Conservation (phyloP, 2,888 invertebrate species). For the Agrilus mali region DNA sequence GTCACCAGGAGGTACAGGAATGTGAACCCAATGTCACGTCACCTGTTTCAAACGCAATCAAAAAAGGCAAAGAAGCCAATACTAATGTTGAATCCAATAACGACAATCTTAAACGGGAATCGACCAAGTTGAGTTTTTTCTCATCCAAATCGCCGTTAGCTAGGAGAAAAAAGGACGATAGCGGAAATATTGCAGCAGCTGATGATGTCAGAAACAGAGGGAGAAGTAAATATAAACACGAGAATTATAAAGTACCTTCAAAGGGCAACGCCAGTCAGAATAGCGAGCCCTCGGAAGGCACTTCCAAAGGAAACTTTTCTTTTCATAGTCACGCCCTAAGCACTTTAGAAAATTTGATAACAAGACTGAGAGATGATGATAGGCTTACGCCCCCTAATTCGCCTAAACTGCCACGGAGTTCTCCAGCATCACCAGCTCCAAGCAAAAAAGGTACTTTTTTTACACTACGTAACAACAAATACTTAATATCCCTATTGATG, state of each 20-base stretch:
- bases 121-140: slow-evolving; percentile 30
- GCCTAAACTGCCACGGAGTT: slow-evolving; percentile 59
- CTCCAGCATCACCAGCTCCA: slow-evolving; percentile 61
- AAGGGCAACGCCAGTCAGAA: slow-evolving; percentile 18
- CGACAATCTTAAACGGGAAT: slow-evolving; percentile 21
- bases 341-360: slow-evolving; percentile 45
- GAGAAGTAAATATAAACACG: slow-evolving; percentile 24
- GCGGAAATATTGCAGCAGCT: slow-evolving; percentile 10
- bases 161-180: slow-evolving; percentile 28
- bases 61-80: slow-evolving; percentile 13
- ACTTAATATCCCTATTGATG: no score
- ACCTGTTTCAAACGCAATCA: slow-evolving; percentile 8
- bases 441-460: slow-evolving; percentile 53
- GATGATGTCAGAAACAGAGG: slow-evolving; percentile 15
- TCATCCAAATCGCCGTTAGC: slow-evolving; percentile 29
- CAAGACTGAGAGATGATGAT: slow-evolving; percentile 42
- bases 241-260: slow-evolving; percentile 11
- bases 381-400: slow-evolving; percentile 38
- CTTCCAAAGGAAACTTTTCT: slow-evolving; percentile 20
- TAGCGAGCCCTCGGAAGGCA: slow-evolving; percentile 6
- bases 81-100: slow-evolving; percentile 11
- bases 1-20: slow-evolving; percentile 18
- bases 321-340: slow-evolving; percentile 41
- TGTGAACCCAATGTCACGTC: slow-evolving; percentile 15
- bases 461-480: no score